Evolutionary conservation across 2,797 vertebrate genomes (phyloP).

Genomic region (Pangasius krempfi): DNA sequence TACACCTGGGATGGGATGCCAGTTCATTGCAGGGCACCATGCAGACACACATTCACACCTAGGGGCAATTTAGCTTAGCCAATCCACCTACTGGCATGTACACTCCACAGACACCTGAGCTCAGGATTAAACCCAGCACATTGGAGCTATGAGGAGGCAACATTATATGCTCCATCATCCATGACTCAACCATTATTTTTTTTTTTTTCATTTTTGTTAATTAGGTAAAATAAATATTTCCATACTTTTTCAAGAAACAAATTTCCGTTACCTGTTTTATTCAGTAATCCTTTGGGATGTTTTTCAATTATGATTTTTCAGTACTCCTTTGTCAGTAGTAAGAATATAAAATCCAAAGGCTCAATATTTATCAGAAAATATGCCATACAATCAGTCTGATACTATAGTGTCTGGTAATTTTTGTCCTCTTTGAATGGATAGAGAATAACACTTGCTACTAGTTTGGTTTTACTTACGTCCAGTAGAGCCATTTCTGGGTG

Average conservation of each 20-base stretch:
- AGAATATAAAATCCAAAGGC: not conserved
- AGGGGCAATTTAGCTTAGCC: not conserved
- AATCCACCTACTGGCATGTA: not conserved
- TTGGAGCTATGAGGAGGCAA: not conserved
- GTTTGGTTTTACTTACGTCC: constrained; percentile 77
- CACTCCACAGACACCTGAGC: not conserved
- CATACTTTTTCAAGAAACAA: no score
- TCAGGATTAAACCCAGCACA: not conserved
- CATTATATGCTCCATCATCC: not conserved
- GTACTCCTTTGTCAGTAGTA: no score
- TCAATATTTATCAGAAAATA: not conserved
- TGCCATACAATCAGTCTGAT: not conserved
- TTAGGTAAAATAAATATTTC: no score
- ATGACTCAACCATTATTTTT: not conserved
- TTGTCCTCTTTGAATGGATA: not conserved
- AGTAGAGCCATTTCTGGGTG: constrained; percentile 89
- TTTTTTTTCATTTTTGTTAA: no score
- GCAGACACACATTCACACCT: not conserved
- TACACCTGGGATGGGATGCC: not conserved
- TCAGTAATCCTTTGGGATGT: no score
- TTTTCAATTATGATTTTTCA: no score
- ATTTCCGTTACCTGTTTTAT: not conserved
- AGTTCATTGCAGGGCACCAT: not conserved
- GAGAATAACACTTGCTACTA: not conserved
- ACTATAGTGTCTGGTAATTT: not conserved